These are phyloP conservation scores for Lochmaea capreae DNA, from an alignment of 2,888 invertebrate genomes.

Conservation along the genomic window DNA sequence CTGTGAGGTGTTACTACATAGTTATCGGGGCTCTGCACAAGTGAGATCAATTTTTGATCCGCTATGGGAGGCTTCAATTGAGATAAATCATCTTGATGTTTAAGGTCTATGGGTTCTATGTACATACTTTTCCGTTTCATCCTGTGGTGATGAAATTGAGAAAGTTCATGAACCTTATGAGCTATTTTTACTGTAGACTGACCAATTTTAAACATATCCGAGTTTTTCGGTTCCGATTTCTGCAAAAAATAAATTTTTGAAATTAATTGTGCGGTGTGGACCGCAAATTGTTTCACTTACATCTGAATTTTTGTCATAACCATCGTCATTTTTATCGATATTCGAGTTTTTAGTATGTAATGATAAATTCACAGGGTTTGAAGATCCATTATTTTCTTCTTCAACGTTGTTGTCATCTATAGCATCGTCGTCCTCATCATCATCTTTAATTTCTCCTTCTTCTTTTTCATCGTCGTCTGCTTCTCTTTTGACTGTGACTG, in stretches of 20 bases:
- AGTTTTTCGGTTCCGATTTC: slow-evolving; percentile 58
- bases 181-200: slow-evolving; percentile 73
- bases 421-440: slow-evolving; percentile 65
- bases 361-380: slow-evolving; percentile 86
- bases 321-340: slow-evolving; percentile 56
- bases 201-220: slow-evolving; percentile 71
- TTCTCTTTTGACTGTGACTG: slow-evolving; percentile 56
- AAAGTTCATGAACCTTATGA: slow-evolving; percentile 70
- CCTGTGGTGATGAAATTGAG: slow-evolving; percentile 65
- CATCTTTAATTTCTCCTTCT: slow-evolving; percentile 66
- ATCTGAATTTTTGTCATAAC: slow-evolving; percentile 54
- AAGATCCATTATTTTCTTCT: slow-evolving; percentile 77
- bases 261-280: slow-evolving; percentile 10
- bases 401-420: slow-evolving; percentile 60
- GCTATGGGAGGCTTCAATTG: slow-evolving; percentile 72
- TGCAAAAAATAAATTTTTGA: slow-evolving; percentile 41
- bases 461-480: slow-evolving; percentile 67
- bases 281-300: slow-evolving; percentile 45
- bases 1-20: slow-evolving; percentile 90
- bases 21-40: slow-evolving; percentile 81
- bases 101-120: slow-evolving; percentile 78
- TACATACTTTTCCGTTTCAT: slow-evolving; percentile 73
- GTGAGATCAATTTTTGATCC: slow-evolving; percentile 76
- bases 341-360: slow-evolving; percentile 70
- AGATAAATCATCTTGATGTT: slow-evolving; percentile 75